Evolutionary conservation across 2,113 vertebrate species (phyloP), one percentile per base, ranked within the genome.

Genomic region (Ariopsis seemanni): DNA sequence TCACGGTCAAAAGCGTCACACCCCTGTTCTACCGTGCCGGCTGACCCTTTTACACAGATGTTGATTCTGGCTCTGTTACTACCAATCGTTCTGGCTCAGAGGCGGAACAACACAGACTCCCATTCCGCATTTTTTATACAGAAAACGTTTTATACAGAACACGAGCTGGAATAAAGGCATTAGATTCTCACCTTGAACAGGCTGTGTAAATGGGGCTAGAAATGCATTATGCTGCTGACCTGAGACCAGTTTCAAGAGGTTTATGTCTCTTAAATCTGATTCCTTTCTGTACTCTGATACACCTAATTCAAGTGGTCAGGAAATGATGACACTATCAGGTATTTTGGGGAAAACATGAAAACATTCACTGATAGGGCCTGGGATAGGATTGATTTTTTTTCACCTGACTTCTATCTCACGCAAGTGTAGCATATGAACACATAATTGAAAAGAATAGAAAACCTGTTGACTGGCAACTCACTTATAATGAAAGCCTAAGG

Each of bases 291-390:
- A 22, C 74, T 86, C 18, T 4, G 17, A 65, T 62, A 79, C 62
- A 80, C 48, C n/a, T 25, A 22, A 81, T 86, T 86, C 62, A 80
- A n/a, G n/a, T 25, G 2, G 42, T 55, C 85, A 86, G 50, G 27
- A 69, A 80, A 81, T 27, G 1, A 57, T 52, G 69, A 63, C 30
- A 18, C 50, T 30, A 30, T 84, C 10, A 72, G 20, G 58, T n/a
- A 20, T 42, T 65, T 65, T 50, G 17, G 58, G 30, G 12, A 10
- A 14, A 63, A 63, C 34, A 42, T 5, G 34, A 83, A 65, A 74
- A 50, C 42, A 1, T 11, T 74, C 18, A 74, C 17, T 4, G 1
- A 50, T 5, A 22, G 9, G 17, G 20, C 72, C 20, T 50, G 1
- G 18, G 34, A 22, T 22, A 9, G 42, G 8, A 22, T 52, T 52